phyloP scores from a whole-genome alignment of 2,113 vertebrate genomes.

The Aphelocoma coerulescens region DNA sequence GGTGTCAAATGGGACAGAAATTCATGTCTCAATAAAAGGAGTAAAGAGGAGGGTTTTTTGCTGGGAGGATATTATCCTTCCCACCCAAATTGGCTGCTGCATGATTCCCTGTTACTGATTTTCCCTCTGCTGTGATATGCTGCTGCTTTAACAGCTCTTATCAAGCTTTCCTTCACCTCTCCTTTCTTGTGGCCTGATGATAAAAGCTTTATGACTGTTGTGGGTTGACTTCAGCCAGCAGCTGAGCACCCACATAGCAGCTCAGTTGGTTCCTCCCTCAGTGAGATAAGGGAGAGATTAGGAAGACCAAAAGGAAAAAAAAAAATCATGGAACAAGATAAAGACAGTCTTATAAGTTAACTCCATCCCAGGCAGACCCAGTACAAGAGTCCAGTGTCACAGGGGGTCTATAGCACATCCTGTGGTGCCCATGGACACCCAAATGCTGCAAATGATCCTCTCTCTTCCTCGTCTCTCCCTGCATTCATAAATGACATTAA shows the following conservation, averaged over 20 bases:
- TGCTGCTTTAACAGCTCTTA: neutral
- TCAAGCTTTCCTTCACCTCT: neutral
- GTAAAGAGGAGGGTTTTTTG: neutral
- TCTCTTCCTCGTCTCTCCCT: neutral
- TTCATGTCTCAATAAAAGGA: neutral
- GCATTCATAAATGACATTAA: neutral
- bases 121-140: neutral
- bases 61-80: neutral
- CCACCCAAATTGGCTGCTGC: neutral
- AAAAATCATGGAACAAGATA: neutral
- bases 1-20: neutral
- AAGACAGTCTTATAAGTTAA: neutral
- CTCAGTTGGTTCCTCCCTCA: neutral
- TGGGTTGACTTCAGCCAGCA: neutral
- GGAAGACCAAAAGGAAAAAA: neutral
- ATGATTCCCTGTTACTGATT: neutral
- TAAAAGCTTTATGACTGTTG: neutral
- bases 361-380: neutral
- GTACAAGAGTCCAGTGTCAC: neutral
- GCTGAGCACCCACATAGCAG: neutral
- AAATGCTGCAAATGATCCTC: neutral
- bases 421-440: neutral
- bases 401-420: neutral
- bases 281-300: neutral
- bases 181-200: neutral